Evolutionary conservation across 1,140 invertebrate species (phyloP), one percentile per base, ranked within the genome.

Genomic region (Apis florea): DNA sequence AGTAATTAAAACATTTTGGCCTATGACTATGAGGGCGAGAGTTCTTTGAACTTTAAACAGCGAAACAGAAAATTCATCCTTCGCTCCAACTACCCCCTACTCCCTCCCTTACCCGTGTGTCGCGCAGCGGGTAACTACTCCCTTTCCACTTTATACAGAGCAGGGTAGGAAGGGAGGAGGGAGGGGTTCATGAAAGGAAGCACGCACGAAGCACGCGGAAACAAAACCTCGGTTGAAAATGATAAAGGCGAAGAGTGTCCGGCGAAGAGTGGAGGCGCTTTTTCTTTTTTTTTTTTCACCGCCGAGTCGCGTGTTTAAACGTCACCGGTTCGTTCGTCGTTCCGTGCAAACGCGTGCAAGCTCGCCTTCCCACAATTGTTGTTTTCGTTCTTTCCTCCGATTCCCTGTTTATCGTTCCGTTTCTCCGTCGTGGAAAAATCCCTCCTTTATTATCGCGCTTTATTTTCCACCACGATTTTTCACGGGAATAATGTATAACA

Each of bases 1-100:
- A 88, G 89, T 91, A 91, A 91, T 91, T 91, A 91, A 91, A 91
- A 90, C 89, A 91, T 91, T 91, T 91, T 87, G 87, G 85, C 80
- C 68, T n/a, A 84, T n/a, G 83, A 82, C 81, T 71, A 82, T 80
- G 82, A 77, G 79, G 79, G 82, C 83, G 83, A 72, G 79, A 80
- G 86, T 89, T 85, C 89, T 89, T 90, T 90, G 89, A 86, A 84
- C 81, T 89, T 87, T 88, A 89, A 89, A 82, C 83, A n/a, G 86
- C 83, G 81, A n/a, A n/a, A 79, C 86, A 85, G 83, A 87, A 88
- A 86, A 90, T 90, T 87, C 82, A 83, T 90, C 76, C 82, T 84
- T 76, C 74, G 78, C 75, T 59, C 40, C 17, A 12, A 1, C 10
- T 9, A 49, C 31, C 10, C 61, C 49, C 26, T 56, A n/a, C n/a